Percentiles rank a stretch among this genome's conserved stretches.
These are phyloP conservation scores for Notechis scutatus DNA, from an alignment of 2,113 vertebrate species.

Conservation along the genomic window DNA sequence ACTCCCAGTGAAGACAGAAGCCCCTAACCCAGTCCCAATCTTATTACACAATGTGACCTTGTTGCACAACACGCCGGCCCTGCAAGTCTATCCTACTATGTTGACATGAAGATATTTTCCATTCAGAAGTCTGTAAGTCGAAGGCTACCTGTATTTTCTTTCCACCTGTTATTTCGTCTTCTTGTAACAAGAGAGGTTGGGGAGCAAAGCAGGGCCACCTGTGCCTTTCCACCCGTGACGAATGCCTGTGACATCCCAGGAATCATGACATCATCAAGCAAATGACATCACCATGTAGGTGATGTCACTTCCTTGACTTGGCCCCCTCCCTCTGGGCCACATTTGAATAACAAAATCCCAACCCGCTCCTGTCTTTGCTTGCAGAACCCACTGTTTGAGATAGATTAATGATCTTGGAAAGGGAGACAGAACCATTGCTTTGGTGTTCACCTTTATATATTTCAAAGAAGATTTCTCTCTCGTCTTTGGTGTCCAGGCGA, in stretches of 20 bases:
- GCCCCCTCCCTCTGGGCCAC: not conserved
- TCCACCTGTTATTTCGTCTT: not conserved
- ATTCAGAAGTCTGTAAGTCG: not conserved
- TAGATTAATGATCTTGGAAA: not conserved
- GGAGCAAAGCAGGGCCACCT: not conserved
- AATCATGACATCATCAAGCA: not conserved
- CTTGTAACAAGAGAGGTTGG: not conserved
- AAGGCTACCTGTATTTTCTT: not conserved
- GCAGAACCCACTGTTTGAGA: not conserved
- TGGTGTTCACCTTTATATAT: conserved; percentile 71
- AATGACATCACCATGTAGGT: not conserved
- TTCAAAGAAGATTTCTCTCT: conserved; percentile 79
- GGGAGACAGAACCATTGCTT: not conserved
- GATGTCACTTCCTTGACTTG: not conserved
- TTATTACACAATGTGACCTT: no score
- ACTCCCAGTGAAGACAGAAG: no score
- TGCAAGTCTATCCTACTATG: no score
- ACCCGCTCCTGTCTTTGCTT: not conserved
- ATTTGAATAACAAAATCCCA: not conserved
- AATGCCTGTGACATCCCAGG: not conserved
- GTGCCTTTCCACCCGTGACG: not conserved
- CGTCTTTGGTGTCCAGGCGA: conserved; percentile 78
- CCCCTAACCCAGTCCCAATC: no score
- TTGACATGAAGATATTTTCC: no score
- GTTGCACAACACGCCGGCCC: no score